Percentiles rank a stretch among this genome's conserved stretches.
These are phyloP conservation scores for Eristalis intricaria DNA, from an alignment of 2,888 invertebrate genomes.

Conservation along the genomic window DNA sequence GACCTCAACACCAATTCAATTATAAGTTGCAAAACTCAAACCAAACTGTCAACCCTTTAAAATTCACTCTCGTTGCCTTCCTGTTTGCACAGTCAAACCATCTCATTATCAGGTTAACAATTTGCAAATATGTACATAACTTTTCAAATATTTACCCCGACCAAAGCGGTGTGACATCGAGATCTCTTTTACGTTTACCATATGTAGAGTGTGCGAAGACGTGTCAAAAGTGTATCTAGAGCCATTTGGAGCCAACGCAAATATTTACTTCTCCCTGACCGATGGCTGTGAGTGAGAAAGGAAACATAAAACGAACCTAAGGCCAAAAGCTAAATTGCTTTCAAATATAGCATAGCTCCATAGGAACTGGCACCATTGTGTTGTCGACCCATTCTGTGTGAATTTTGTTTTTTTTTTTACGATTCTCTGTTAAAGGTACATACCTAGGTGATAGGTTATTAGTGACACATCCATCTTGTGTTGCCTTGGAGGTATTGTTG, in stretches of 20 bases:
- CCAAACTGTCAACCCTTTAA: not conserved
- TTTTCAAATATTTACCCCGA: constrained; percentile 4
- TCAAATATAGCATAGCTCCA: not conserved
- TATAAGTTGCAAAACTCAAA: not conserved
- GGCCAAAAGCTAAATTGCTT: constrained; percentile 21
- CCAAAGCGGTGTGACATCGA: constrained; percentile 4
- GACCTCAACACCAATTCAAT: not conserved
- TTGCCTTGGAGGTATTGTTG: constrained; percentile 9
- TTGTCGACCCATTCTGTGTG: not conserved
- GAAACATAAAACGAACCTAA: constrained; percentile 18
- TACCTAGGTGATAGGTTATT: constrained; percentile 28
- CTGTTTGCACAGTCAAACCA: constrained; percentile 3
- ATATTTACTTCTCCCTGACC: not conserved
- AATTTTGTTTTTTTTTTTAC: constrained; percentile 15
- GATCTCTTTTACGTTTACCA: not conserved
- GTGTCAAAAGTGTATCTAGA: constrained; percentile 42
- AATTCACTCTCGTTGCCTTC: not conserved
- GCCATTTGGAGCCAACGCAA: not conserved
- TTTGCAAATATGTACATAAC: constrained; percentile 22
- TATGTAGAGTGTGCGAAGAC: not conserved
- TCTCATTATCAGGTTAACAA: constrained; percentile 21
- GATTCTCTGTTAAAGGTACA: constrained; percentile 13
- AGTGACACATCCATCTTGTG: constrained; percentile 29
- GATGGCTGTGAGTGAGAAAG: not conserved
- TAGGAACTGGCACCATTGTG: not conserved